Conservation (phyloP, 2,797 vertebrate species). For the Brachyalestes nurse region DNA sequence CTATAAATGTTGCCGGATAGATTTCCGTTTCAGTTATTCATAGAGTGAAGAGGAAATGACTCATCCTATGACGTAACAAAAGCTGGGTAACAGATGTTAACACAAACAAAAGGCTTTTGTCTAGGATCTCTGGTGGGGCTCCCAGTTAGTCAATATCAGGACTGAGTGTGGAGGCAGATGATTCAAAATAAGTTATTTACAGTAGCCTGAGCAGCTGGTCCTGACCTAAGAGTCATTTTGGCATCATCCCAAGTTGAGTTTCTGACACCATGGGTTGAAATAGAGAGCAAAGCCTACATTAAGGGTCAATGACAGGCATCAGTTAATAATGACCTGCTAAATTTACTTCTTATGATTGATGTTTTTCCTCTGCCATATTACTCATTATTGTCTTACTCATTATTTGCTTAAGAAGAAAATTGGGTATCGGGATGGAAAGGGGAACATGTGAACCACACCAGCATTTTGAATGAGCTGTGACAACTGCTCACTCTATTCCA, state of each 20-base stretch:
- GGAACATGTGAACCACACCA: not conserved
- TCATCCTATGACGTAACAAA: conserved; percentile 60
- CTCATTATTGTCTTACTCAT: not conserved
- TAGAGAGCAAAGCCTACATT: not conserved
- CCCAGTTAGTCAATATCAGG: not conserved
- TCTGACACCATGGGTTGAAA: conserved; percentile 63
- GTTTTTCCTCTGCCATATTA: not conserved
- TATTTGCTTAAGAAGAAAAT: not conserved
- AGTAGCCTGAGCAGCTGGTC: conserved; percentile 69
- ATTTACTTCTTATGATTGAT: not conserved
- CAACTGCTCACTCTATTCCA: conserved; percentile 1
- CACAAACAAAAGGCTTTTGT: conserved; percentile 27
- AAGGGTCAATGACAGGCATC: not conserved
- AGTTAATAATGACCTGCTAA: not conserved
- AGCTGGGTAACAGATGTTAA: conserved; percentile 38
- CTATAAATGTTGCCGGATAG: conserved; percentile 29
- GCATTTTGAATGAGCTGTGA: not conserved
- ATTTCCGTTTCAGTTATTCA: conserved; percentile 71
- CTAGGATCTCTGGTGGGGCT: not conserved
- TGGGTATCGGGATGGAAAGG: not conserved
- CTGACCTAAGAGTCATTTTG: conserved; percentile 75
- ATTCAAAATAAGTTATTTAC: conserved; percentile 63
- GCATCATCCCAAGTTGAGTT: conserved; percentile 71
- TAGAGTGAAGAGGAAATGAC: conserved; percentile 62
- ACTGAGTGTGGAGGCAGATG: not conserved